A percentile compares a stretch with the other conserved stretches of the same genome.
Conservation (phyloP, 2,888 invertebrate species). For the Cremastinae sp. region DNA sequence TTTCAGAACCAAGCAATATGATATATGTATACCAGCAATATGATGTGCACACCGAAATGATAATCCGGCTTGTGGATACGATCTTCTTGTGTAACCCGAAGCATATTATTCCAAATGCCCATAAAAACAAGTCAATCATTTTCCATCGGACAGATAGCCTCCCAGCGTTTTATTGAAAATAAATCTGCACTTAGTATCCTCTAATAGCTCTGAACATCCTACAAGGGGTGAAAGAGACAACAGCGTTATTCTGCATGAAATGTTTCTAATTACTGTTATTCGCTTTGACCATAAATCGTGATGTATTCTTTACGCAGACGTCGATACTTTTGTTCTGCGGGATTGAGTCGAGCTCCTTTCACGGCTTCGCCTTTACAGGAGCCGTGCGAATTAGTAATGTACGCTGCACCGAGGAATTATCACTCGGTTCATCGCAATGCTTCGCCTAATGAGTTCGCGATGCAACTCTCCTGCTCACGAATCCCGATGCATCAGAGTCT, state of each 20-base stretch:
- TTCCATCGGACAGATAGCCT: too few relatives aligned
- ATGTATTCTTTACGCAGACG: conserved; percentile 1
- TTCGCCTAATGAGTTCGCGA: conserved; percentile 32
- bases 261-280: conserved; percentile 14
- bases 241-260: not conserved
- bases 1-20: conserved; percentile 5
- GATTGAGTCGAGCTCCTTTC: conserved; percentile 19
- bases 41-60: too few relatives aligned
- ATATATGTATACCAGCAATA: not conserved
- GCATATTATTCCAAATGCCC: not conserved
- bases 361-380: not conserved
- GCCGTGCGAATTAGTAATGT: conserved; percentile 15
- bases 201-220: not conserved
- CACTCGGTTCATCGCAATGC: conserved; percentile 40
- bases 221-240: not conserved
- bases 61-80: not conserved
- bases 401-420: conserved; percentile 37
- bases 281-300: not conserved
- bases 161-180: conserved; percentile 12
- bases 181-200: not conserved
- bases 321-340: conserved; percentile 4
- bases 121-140: too few relatives aligned
- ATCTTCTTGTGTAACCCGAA: not conserved
- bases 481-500: conserved; percentile 7
- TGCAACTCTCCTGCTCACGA: conserved; percentile 38